A percentile compares a stretch with the other conserved stretches of the same genome.
phyloP scores from a whole-genome alignment of 2,113 vertebrate genomes.

The Vidua macroura region DNA sequence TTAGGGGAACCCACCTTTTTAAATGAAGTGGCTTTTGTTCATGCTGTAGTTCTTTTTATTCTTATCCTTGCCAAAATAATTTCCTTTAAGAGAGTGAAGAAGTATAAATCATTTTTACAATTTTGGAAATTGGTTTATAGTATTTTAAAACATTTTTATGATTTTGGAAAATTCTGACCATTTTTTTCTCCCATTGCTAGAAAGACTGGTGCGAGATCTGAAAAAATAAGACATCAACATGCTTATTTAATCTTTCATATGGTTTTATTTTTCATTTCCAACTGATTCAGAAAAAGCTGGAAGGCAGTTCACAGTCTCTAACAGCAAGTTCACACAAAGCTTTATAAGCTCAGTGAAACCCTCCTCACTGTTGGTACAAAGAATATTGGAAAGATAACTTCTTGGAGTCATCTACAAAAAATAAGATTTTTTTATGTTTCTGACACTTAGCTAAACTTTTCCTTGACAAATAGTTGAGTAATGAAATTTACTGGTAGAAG shows the following conservation, averaged over 20 bases:
- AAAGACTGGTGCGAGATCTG: background rate
- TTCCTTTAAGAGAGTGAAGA: background rate
- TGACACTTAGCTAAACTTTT: background rate
- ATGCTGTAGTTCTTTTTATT: background rate
- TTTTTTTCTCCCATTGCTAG: background rate
- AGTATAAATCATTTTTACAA: background rate
- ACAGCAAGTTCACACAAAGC: conserved; percentile 3
- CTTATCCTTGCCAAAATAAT: background rate
- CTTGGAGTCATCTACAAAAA: background rate
- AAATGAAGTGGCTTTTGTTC: background rate
- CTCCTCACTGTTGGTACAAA: background rate
- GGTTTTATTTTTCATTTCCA: conserved; percentile 28
- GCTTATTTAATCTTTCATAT: background rate
- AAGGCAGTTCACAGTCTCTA: background rate
- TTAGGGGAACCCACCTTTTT: background rate
- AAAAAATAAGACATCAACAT: background rate
- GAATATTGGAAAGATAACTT: conserved; percentile 13
- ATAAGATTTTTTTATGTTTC: background rate
- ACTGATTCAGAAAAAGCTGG: background rate
- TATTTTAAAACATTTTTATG: background rate
- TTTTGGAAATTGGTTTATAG: background rate
- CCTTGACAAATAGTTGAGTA: background rate
- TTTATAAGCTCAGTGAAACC: conserved; percentile 11
- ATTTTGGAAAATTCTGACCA: background rate
- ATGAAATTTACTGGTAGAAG: background rate